These are phyloP conservation scores for Mya arenaria DNA, from an alignment of 1,140 invertebrate species.

Conservation along the genomic window DNA sequence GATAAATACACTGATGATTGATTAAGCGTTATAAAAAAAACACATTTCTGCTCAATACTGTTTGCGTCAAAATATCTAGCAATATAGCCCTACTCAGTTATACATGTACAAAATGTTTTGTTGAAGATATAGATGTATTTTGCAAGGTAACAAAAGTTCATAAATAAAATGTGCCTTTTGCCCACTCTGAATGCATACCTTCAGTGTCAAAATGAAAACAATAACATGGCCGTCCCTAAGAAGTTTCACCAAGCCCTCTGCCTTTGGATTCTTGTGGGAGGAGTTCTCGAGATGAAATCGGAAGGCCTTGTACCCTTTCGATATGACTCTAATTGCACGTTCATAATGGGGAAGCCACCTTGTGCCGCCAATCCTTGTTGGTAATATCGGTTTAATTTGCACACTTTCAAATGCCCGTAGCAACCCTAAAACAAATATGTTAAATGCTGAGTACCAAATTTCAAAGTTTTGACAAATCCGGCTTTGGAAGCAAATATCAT, in stretches of 20 bases:
- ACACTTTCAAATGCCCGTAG: neutral
- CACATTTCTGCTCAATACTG: neutral
- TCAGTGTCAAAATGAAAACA: constrained; percentile 2
- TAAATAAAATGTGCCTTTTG: neutral
- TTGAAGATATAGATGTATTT: neutral
- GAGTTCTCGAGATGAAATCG: constrained; percentile 11
- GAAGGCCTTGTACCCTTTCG: constrained; percentile 10
- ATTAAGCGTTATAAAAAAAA: neutral
- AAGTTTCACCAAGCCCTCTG: constrained; percentile 15
- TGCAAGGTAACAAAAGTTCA: neutral
- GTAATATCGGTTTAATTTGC: neutral
- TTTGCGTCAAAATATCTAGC: neutral
- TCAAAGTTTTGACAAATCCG: neutral
- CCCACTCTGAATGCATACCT: neutral
- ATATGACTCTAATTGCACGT: neutral
- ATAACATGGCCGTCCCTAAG: constrained; percentile 6
- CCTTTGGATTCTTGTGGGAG: constrained; percentile 25
- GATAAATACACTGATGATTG: neutral
- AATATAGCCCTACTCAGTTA: neutral
- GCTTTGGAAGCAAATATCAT: neutral
- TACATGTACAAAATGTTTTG: neutral
- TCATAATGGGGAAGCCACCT: constrained; percentile 20
- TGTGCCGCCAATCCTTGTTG: constrained; percentile 21
- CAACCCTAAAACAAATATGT: constrained; percentile 1
- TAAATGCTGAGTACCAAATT: neutral